Conservation (phyloP, 35 echinoderm and acorn worm species). For the Heliocidaris tuberculata region DNA sequence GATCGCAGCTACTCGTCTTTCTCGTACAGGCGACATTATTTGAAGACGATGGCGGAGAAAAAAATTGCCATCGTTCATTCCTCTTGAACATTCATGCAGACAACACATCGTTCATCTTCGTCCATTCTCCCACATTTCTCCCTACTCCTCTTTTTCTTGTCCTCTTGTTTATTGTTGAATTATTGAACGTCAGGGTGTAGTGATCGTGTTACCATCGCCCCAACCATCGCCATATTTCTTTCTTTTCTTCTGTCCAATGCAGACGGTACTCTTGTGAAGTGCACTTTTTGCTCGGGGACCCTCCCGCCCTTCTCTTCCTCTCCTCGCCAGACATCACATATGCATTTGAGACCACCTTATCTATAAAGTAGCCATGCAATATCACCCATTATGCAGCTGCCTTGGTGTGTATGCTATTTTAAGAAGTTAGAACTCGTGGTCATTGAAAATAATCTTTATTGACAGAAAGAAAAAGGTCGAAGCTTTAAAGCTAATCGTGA, state of each 20-base stretch:
- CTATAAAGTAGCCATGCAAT: neutral
- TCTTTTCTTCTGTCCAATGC: neutral
- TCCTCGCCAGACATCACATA: neutral
- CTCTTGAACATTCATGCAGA: neutral
- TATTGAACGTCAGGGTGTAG: neutral
- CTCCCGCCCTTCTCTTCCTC: neutral
- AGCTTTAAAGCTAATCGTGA: too few relatives aligned
- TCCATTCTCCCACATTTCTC: neutral
- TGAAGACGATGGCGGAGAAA: neutral
- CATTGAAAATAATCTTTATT: too few relatives aligned
- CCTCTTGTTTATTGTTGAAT: neutral
- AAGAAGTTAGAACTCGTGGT: neutral
- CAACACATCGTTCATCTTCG: neutral
- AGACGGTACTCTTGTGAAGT: neutral
- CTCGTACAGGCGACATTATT: neutral
- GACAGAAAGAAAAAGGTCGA: too few relatives aligned
- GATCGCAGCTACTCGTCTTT: conserved; percentile 1
- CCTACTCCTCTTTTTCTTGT: neutral
- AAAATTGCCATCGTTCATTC: neutral
- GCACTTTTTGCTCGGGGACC: neutral
- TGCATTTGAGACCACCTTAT: neutral
- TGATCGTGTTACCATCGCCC: neutral
- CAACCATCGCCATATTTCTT: neutral
- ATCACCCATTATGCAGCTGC: neutral
- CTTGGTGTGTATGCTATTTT: neutral